phyloP scores from a whole-genome alignment of 2,797 vertebrate genomes.

The Arrhamphus sclerolepis region DNA sequence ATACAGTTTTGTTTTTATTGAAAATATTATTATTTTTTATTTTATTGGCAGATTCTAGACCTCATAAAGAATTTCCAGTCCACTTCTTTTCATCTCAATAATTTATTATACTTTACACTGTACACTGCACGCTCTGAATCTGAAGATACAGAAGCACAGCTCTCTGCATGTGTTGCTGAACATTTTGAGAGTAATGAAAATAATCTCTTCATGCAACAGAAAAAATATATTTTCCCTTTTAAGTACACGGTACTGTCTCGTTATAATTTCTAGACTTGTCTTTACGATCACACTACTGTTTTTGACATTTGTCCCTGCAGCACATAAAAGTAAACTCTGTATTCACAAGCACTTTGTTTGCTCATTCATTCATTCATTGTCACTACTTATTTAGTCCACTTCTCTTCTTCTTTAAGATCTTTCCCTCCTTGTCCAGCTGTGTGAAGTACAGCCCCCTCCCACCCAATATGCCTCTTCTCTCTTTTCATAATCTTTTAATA shows the following conservation, averaged over 20 bases:
- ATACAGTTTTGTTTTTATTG: too few relatives aligned
- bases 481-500: constrained; percentile 72
- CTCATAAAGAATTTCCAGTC: constrained; percentile 2
- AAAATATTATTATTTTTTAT: too few relatives aligned
- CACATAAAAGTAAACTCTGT: constrained; percentile 9
- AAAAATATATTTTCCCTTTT: too few relatives aligned
- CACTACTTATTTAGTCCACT: constrained; percentile 15
- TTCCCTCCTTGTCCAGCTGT: constrained; percentile 20
- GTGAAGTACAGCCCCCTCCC: constrained; percentile 4
- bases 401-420: constrained; percentile 12
- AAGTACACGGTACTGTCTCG: too few relatives aligned
- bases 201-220: too few relatives aligned
- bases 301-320: constrained; percentile 5
- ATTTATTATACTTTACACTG: constrained; percentile 37
- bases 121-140: too few relatives aligned
- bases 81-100: constrained; percentile 26
- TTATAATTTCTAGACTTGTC: background rate
- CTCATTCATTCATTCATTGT: constrained; percentile 29
- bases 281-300: constrained; percentile 3
- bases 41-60: background rate
- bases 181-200: background rate
- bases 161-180: background rate
- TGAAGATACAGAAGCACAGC: too few relatives aligned
- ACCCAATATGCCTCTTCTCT: constrained; percentile 33
- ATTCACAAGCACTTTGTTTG: constrained; percentile 24